These are phyloP conservation scores for Zaprionus inermis DNA, from an alignment of 1,140 invertebrate genomes.

Conservation along the genomic window DNA sequence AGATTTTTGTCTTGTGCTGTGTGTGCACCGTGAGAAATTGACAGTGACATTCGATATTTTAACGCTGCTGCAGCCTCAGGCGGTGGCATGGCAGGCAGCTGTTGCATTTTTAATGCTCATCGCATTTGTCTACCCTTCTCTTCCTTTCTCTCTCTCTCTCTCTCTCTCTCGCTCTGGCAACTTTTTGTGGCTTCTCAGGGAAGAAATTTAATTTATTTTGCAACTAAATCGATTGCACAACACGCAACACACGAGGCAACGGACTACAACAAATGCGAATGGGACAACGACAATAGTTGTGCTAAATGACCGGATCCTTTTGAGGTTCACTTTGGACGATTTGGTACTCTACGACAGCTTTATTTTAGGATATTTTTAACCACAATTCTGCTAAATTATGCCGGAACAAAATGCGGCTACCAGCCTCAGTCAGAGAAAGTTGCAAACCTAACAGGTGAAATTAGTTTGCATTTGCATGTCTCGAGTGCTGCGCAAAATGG, in stretches of 20 bases:
- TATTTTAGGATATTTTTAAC: constrained; percentile 17
- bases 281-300: constrained; percentile 52
- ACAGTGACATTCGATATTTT: constrained; percentile 66
- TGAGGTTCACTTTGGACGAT: constrained; percentile 45
- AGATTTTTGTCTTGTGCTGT: constrained; percentile 48
- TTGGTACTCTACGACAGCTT: neutral
- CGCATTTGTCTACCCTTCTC: too few relatives aligned
- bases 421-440: constrained; percentile 14
- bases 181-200: constrained; percentile 59
- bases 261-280: constrained; percentile 14
- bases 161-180: constrained; percentile 12
- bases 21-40: constrained; percentile 73
- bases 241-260: constrained; percentile 4
- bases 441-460: too few relatives aligned
- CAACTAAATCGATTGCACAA: constrained; percentile 69
- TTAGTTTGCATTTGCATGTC: constrained; percentile 43
- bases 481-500: constrained; percentile 41
- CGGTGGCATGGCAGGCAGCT: constrained; percentile 10
- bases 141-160: constrained; percentile 35
- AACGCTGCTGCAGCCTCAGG: constrained; percentile 5
- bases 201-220: constrained; percentile 74
- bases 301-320: constrained; percentile 50
- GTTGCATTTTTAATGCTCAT: constrained; percentile 52
- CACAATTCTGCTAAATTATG: constrained; percentile 4
- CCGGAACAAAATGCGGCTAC: neutral